phyloP scores from a whole-genome alignment of 2,113 vertebrate species.

The human (Homo sapiens) region GRCh38 chr13:62664001-62664500 shows the following conservation, averaged over 20 bases:
- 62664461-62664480: not conserved
- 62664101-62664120: not conserved
- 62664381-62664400: not conserved
- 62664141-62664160: not conserved
- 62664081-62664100: not conserved
- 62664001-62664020: not conserved
- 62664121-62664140: not conserved
- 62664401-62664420: not conserved
- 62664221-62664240: not conserved
- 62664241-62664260: rapidly evolving
- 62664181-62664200: not conserved
- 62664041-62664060: not conserved
- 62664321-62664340: not conserved
- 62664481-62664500: not conserved
- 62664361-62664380: not conserved
- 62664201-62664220: not conserved
- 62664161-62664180: not conserved
- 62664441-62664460: not conserved
- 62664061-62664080: too few species aligned
- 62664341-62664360: not conserved
- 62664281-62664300: not conserved
- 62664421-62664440: not conserved
- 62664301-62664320: not conserved
- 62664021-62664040: not conserved
- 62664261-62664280: not conserved